Percentiles rank a stretch among this genome's conserved stretches.
Evolutionary conservation across 2,888 invertebrate genomes (phyloP).

Genomic region (Aromia moschata): DNA sequence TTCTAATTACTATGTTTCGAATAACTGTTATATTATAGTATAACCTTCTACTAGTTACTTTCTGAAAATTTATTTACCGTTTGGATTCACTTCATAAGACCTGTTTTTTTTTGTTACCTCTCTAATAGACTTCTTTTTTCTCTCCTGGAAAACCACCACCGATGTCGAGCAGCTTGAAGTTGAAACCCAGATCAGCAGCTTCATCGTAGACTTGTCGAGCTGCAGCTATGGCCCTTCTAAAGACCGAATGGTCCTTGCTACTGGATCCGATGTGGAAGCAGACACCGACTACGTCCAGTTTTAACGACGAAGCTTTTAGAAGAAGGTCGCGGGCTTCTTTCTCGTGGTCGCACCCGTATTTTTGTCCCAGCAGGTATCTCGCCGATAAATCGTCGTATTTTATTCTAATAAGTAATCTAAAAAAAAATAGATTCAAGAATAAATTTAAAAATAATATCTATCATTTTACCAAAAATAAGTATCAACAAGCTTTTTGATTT

Average conservation of each 20-base stretch:
- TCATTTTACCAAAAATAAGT: too few species aligned
- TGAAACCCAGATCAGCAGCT: conserved; percentile 28
- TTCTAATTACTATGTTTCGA: too few species aligned
- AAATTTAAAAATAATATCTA: conserved; percentile 55
- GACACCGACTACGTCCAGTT: conserved; percentile 32
- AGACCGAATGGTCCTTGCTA: conserved; percentile 12
- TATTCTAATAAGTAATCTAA: conserved; percentile 34
- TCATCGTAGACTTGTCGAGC: conserved; percentile 28
- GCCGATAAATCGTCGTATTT: conserved; percentile 24
- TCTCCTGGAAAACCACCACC: conserved; percentile 33
- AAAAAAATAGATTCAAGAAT: too few species aligned
- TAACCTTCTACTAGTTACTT: too few species aligned
- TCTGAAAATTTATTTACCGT: too few species aligned
- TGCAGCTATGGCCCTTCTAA: conserved; percentile 20
- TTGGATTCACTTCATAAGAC: too few species aligned
- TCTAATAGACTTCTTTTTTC: conserved; percentile 67
- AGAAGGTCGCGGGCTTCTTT: conserved; percentile 29
- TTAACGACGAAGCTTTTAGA: conserved; percentile 19
- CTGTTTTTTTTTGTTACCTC: too few species aligned
- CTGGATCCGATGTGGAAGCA: conserved; percentile 29
- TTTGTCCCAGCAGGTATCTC: conserved; percentile 19
- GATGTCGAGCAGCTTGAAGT: conserved; percentile 32
- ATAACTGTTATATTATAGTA: too few species aligned
- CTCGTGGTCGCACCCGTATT: conserved; percentile 31
- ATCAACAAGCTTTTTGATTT: too few species aligned